phyloP scores from a whole-genome alignment of 1,140 invertebrate genomes.

The Ceratoteleas bidentatus region DNA sequence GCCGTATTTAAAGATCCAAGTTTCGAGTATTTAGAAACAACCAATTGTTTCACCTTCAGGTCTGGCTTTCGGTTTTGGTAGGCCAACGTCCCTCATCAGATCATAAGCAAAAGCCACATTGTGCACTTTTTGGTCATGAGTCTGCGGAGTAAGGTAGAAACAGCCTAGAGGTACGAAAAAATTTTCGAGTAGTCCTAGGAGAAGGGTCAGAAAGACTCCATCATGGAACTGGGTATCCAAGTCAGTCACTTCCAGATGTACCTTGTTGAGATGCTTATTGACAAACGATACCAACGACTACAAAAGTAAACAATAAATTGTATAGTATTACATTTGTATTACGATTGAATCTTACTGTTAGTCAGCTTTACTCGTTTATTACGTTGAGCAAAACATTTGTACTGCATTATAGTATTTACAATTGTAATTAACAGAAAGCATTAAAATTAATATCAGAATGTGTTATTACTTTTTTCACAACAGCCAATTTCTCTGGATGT shows the following conservation, averaged over 20 bases:
- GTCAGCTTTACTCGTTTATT: too few relatives aligned
- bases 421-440: too few relatives aligned
- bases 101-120: conserved; percentile 99
- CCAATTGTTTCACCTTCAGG: conserved; percentile 97
- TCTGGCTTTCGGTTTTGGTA: conserved; percentile 97
- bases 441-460: too few relatives aligned
- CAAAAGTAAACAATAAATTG: too few relatives aligned
- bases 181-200: conserved; percentile 97
- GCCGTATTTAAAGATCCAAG: too few relatives aligned
- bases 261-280: conserved; percentile 98
- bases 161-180: conserved; percentile 99
- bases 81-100: conserved; percentile 97
- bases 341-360: too few relatives aligned
- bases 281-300: conserved; percentile 97
- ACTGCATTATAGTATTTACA: too few relatives aligned
- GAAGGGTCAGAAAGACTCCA: conserved; percentile 96
- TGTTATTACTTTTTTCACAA: too few relatives aligned
- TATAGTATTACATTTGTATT: too few relatives aligned
- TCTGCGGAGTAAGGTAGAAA: conserved; percentile 95
- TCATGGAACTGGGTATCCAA: conserved; percentile 98
- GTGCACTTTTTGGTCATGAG: conserved; percentile 95
- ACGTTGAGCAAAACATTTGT: too few relatives aligned
- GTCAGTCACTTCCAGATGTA: conserved; percentile 97
- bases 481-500: too few relatives aligned
- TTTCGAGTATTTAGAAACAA: too few relatives aligned